Percentiles rank a stretch among this genome's conserved stretches.
Conservation (phyloP, 2,888 invertebrate genomes). For the Monochamus alternatus region DNA sequence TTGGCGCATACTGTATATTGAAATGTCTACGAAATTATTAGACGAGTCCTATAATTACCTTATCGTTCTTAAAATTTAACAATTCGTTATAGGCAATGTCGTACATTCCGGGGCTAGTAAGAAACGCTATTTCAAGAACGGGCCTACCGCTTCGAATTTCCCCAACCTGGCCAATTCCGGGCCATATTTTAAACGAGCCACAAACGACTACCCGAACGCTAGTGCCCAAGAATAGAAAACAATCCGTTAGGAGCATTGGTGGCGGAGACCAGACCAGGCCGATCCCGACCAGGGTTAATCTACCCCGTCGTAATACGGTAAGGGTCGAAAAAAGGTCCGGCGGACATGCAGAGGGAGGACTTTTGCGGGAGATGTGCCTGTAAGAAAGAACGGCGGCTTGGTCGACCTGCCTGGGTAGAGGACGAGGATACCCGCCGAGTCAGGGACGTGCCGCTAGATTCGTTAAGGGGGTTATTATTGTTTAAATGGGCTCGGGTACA, state of each 20-base stretch:
- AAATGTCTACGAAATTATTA: too few relatives aligned
- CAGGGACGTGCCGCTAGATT: neutral
- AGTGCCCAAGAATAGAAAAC: conserved; percentile 14
- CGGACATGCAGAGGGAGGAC: conserved; percentile 8
- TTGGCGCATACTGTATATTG: too few relatives aligned
- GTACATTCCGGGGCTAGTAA: too few relatives aligned
- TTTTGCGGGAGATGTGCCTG: conserved; percentile 10
- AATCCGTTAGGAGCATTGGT: conserved; percentile 3
- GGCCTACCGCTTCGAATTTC: too few relatives aligned
- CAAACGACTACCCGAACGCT: neutral
- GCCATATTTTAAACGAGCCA: neutral
- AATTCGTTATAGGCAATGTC: too few relatives aligned
- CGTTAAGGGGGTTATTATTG: neutral
- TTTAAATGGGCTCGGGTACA: too few relatives aligned
- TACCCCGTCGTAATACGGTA: conserved; percentile 45
- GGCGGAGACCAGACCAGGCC: conserved; percentile 28
- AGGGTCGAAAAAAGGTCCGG: conserved; percentile 48
- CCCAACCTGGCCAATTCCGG: too few relatives aligned
- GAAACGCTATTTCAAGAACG: too few relatives aligned
- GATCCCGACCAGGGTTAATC: conserved; percentile 57
- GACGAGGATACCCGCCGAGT: neutral
- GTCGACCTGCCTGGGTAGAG: neutral
- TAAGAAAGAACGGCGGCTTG: neutral
- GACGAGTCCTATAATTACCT: too few relatives aligned
- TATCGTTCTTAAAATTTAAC: too few relatives aligned